phyloP scores from a whole-genome alignment of 1,140 invertebrate species.

The Drosophila nebulosa region DNA sequence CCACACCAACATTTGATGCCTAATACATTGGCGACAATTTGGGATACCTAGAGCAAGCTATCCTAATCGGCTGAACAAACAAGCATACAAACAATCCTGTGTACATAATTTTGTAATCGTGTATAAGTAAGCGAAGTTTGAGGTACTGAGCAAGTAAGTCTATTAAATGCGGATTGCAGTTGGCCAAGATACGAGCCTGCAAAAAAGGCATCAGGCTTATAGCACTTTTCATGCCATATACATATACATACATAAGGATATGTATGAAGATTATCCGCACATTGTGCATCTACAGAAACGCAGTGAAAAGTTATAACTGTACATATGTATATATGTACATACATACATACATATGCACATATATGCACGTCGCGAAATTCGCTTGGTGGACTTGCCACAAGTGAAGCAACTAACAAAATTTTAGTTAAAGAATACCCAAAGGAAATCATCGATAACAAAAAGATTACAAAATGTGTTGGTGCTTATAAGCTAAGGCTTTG shows the following conservation, averaged over 20 bases:
- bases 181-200: not conserved
- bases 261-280: not conserved
- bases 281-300: not conserved
- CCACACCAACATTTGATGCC: not conserved
- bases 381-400: not conserved
- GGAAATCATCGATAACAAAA: too few species aligned
- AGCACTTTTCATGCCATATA: too few species aligned
- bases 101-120: not conserved
- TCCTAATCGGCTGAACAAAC: not conserved
- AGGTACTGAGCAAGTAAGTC: not conserved
- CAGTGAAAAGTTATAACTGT: not conserved
- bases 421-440: too few species aligned
- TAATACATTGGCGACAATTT: not conserved
- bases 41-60: not conserved
- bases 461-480: too few species aligned
- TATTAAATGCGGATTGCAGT: not conserved
- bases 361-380: not conserved
- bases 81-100: constrained; percentile 1
- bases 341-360: not conserved
- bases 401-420: not conserved
- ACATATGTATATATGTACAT: not conserved
- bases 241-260: not conserved
- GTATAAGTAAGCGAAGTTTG: not conserved
- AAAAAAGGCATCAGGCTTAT: too few species aligned
- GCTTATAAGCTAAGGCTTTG: too few species aligned